Evolutionary conservation across 2,113 vertebrate genomes (phyloP).

Genomic region (Clarias gariepinus): DNA sequence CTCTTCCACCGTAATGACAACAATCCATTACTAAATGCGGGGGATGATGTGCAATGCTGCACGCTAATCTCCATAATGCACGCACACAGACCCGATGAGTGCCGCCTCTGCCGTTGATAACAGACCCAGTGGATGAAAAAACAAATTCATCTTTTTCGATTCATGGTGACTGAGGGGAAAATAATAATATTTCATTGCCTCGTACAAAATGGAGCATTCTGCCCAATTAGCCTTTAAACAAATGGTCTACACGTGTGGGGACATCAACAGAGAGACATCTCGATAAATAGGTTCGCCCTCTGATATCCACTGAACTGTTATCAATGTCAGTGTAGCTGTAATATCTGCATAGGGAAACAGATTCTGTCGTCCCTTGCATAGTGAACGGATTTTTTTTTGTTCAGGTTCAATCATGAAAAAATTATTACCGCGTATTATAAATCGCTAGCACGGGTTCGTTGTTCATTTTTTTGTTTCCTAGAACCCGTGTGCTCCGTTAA

Average conservation of each 20-base stretch:
- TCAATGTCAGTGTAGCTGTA: background rate
- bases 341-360: background rate
- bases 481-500: conserved; percentile 17
- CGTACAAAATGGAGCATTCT: conserved; percentile 19
- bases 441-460: background rate
- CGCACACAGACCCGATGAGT: conserved; percentile 29
- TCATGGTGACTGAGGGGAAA: conserved; percentile 25
- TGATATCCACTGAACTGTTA: conserved; percentile 23
- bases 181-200: conserved; percentile 36
- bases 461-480: conserved; percentile 4
- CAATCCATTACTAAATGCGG: conserved; percentile 47
- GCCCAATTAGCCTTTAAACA: conserved; percentile 42
- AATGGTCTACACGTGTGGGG: conserved; percentile 33
- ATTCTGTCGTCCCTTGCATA: background rate
- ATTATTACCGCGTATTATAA: background rate
- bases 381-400: background rate
- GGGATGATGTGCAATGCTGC: conserved; percentile 43
- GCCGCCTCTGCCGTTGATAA: conserved; percentile 40
- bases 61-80: conserved; percentile 55
- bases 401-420: conserved; percentile 4
- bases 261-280: conserved; percentile 25
- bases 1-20: conserved; percentile 44
- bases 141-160: conserved; percentile 43
- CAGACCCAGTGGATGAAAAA: conserved; percentile 39
- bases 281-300: conserved; percentile 32